Percentiles rank a stretch among this genome's conserved stretches.
Conservation (phyloP, 1,140 invertebrate genomes). For the Penaeus vannamei region DNA sequence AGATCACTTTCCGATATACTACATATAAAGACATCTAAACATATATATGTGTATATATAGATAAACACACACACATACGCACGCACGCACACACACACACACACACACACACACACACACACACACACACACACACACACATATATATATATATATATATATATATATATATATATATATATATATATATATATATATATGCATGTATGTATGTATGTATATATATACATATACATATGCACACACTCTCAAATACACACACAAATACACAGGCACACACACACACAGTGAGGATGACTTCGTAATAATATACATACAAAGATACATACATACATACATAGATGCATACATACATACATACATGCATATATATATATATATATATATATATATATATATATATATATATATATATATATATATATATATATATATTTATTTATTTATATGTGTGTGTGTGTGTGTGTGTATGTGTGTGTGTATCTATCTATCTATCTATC, state of each 20-base stretch:
- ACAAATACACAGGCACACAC: not conserved
- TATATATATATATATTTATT: slow-evolving; percentile 30
- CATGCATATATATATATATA: not conserved
- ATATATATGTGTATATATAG: slow-evolving; percentile 7
- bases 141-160: not conserved
- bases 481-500: not conserved
- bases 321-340: not conserved
- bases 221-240: not conserved
- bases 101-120: slow-evolving; percentile 1
- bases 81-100: not conserved
- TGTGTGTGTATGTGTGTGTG: not conserved
- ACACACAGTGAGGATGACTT: not conserved
- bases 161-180: not conserved
- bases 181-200: slow-evolving; percentile 11
- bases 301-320: not conserved
- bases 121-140: not conserved
- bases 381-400: not conserved
- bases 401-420: not conserved
- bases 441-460: not conserved
- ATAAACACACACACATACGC: not conserved
- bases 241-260: not conserved
- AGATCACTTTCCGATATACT: too few species aligned
- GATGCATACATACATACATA: not conserved
- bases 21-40: not conserved
- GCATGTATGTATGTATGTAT: not conserved